Evolutionary conservation across 2,888 invertebrate species (phyloP), one percentile per base, ranked within the genome.

Genomic region (Temnothorax ravouxi): DNA sequence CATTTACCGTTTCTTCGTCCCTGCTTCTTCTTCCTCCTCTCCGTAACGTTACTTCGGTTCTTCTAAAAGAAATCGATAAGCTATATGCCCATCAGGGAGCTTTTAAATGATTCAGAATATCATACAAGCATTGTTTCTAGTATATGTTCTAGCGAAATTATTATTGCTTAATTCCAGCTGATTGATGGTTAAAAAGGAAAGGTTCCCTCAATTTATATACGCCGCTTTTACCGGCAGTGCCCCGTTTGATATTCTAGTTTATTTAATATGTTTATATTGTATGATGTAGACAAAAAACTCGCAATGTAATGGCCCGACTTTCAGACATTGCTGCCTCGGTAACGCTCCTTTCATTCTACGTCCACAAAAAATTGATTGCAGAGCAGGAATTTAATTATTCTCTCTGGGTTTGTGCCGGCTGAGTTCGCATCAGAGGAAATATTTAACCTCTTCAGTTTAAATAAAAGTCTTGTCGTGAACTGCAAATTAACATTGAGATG

Each of bases 1-100:
- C 89, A 88, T 87, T 91, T 89, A 91, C 89, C 84, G 83, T 59
- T 38, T 38, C 82, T 66, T 34, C 54, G 9, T 29, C 34, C 41
- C 38, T 15, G 15, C 25, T 41, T 44, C 52, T 25, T 47, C 61
- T 38, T 34, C 11, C 25, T 52, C 25, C 44, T 50, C 8, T 5
- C 34, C 54, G n/a, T 64, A 18, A 69, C 34, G 47, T 47, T 79
- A 59, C 34, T 47, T 29, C 15, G 71, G 13, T 59, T 34, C 47
- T 69, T 84, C 29, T 29, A 62, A 66, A 77, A 83, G 74, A 79
- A 84, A 84, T 84, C 86, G 84, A 86, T 84, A 54, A 76, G 59
- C 71, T 47, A 15, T 34, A 71, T 61, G n/a, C 76, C 61, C 25
- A 74, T 15, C 18, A 62, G 64, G 52, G 64, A 74, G 75, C 64